phyloP scores from a whole-genome alignment of 2,113 vertebrate genomes.

The Columba janthina region DNA sequence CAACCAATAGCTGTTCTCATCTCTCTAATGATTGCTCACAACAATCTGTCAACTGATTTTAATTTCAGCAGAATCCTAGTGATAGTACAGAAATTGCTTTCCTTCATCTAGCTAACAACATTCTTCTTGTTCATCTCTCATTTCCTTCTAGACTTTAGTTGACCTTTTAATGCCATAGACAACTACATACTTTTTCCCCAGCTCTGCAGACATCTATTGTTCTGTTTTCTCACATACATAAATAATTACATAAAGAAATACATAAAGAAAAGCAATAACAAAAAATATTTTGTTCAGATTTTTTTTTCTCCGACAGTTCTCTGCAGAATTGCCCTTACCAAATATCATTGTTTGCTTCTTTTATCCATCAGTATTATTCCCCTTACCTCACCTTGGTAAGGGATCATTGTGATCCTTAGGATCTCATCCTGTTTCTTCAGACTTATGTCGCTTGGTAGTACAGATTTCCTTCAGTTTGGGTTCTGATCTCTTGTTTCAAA shows the following conservation, averaged over 20 bases:
- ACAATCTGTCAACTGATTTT: constrained; percentile 17
- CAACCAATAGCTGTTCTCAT: neutral
- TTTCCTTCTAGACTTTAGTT: neutral
- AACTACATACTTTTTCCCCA: neutral
- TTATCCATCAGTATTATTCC: neutral
- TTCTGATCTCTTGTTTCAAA: neutral
- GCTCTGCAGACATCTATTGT: neutral
- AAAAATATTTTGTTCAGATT: neutral
- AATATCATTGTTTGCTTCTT: neutral
- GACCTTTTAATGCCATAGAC: neutral
- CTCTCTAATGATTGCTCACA: neutral
- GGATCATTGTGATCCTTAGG: neutral
- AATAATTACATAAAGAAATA: neutral
- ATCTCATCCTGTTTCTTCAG: neutral
- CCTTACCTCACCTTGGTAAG: neutral
- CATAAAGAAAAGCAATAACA: neutral
- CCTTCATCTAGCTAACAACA: neutral
- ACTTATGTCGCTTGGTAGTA: neutral
- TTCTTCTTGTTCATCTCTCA: neutral
- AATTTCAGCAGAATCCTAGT: neutral
- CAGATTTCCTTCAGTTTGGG: neutral
- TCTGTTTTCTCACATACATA: neutral
- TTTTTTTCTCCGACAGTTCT: neutral
- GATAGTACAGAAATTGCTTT: neutral
- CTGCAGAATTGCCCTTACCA: neutral